Conservation (phyloP, 2,113 vertebrate species). For the Archocentrus centrarchus region DNA sequence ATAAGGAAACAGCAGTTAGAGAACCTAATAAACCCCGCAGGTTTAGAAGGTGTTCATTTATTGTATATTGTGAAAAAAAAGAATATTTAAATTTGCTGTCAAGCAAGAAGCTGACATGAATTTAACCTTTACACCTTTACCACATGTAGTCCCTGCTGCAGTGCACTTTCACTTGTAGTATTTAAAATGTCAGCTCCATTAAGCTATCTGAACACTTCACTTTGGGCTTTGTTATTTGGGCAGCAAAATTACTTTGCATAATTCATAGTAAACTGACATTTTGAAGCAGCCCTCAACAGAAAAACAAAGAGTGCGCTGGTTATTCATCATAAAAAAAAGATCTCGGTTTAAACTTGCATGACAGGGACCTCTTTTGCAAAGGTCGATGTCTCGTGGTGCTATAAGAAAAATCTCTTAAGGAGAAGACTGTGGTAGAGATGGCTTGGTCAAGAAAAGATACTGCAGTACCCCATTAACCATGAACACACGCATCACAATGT, state of each 20-base stretch:
- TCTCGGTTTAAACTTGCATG: constrained; percentile 32
- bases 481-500: background rate
- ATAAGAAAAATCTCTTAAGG: background rate
- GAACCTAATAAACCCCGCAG: background rate
- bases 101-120: background rate
- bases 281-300: constrained; percentile 6
- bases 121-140: constrained; percentile 40
- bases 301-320: constrained; percentile 14
- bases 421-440: background rate
- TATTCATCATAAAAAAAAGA: constrained; percentile 3
- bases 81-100: constrained; percentile 24
- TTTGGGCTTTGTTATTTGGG: constrained; percentile 43
- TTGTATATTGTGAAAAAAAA: background rate
- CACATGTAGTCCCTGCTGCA: background rate
- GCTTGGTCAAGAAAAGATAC: background rate
- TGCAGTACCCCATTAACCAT: background rate
- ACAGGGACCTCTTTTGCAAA: constrained; percentile 13
- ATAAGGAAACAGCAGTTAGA: background rate
- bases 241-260: constrained; percentile 39
- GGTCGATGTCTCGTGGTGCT: background rate
- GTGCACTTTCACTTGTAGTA: constrained; percentile 15
- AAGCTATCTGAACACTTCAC: constrained; percentile 50
- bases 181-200: constrained; percentile 64
- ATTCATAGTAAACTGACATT: constrained; percentile 54
- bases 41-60: background rate